Evolutionary conservation across 2,797 vertebrate genomes (phyloP), one percentile per base, ranked within the genome.

Genomic region (Falco columbarius): DNA sequence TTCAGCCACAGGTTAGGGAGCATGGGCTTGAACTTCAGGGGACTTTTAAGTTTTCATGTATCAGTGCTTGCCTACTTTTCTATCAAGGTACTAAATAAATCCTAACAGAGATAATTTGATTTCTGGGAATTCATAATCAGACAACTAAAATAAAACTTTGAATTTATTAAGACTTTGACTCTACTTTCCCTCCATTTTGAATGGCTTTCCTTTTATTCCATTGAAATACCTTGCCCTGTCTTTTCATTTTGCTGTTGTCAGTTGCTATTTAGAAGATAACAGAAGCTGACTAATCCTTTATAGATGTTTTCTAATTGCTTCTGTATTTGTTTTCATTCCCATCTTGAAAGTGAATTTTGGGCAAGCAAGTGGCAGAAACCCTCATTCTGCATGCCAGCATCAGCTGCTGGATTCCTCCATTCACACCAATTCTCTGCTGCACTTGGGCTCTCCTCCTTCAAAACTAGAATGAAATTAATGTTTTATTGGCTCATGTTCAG

Each of bases 21-120:
- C 24, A 30, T 0, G 0, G 24, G 4, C 21, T 65, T 66, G 55
- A 22, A 77, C 30, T 44, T 82, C 3, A 84, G 7, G 10, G 23
- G 12, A 7, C 42, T 44, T 27, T 29, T 14, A 83, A 73, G n/a
- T 70, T n/a, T 61, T 80, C 4, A 23, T 38, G 7, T 15, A 14
- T 62, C 23, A 59, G 9, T 30, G 8, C 5, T 67, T 85, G 49
- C 14, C 15, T 34, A 56, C 23, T 54, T 58, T 63, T 38, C 14
- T 58, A 73, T 58, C 5, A 54, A 54, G 10, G 5, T 34, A 34
- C 24, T 63, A 86, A 62, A 38, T 34, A 51, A 86, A 79, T n/a
- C 26, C 19, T 17, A 24, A 29, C 14, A 77, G 2, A 59, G 9
- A 38, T 9, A 0, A 49, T 66, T 19, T 77, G 30, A 32, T 51